These are phyloP conservation scores for Aphelocoma californica DNA, from an alignment of 2,797 vertebrate genomes.

Conservation along the genomic window DNA sequence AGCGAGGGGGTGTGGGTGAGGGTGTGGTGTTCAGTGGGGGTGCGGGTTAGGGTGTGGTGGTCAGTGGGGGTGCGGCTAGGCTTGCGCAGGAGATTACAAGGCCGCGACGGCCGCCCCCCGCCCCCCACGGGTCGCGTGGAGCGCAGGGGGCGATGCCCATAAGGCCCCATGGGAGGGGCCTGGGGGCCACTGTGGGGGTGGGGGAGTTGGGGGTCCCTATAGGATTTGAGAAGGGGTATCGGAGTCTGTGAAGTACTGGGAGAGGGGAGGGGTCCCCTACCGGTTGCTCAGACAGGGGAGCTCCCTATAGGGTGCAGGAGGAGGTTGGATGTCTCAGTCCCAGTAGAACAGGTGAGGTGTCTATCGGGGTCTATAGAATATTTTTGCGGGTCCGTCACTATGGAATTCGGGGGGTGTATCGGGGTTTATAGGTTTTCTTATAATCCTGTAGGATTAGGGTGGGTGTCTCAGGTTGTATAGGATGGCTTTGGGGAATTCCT, in stretches of 20 bases:
- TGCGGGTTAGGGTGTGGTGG: too few species aligned
- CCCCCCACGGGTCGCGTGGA: too few species aligned
- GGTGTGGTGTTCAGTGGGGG: too few species aligned
- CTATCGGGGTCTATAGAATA: neutral
- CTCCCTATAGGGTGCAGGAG: too few species aligned
- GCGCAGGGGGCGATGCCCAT: neutral
- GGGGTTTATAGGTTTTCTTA: too few species aligned
- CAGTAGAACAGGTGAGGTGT: neutral
- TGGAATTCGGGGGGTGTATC: neutral
- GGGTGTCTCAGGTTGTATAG: neutral
- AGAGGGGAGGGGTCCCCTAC: too few species aligned
- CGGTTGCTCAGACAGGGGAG: neutral
- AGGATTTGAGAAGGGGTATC: too few species aligned
- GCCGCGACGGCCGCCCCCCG: neutral
- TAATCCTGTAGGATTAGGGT: too few species aligned
- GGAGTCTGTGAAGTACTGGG: too few species aligned
- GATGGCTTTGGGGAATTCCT: neutral
- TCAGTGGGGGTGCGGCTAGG: neutral
- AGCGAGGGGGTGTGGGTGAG: too few species aligned
- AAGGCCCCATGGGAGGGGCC: neutral
- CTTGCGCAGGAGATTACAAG: neutral
- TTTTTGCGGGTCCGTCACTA: accelerated
- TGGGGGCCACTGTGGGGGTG: too few species aligned
- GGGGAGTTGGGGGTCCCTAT: neutral
- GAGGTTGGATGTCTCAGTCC: too few species aligned